Base-by-base conservation (phyloP, 2,797 vertebrate genomes). In the Eulemur albifrons region DNA sequence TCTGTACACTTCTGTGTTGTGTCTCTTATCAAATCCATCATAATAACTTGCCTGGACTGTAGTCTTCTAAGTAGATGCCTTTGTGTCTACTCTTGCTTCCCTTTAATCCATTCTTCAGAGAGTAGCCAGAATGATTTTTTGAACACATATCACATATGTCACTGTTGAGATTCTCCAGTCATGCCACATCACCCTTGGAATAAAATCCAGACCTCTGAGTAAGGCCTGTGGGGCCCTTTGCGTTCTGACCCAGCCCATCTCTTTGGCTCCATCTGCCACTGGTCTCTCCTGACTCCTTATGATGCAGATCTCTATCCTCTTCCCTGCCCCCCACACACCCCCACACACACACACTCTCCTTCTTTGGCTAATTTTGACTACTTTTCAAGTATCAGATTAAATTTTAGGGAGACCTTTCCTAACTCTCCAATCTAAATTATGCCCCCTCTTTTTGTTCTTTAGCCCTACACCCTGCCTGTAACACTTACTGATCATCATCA, bases 311-410 rank as follows among this genome's bases (percentile, higher is more conserved):
- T 13, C 30, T 25, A 0, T 27, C 23, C 61, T 5, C 8, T 40
- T 40, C 40, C 40, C 40, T 40, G 40, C 40, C 6, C 4, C 8
- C 6, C 3, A 2, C 17, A 5, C 5, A 17, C 11, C 4, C 13
- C 17, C 10, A n/a, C n/a, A 23, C 35, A 38, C 67, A 40, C 21
- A 40, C 10, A 30, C 25, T 82, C 18, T 87, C 17, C 57, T 87
- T 45, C 48, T 84, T 67, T 70, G 32, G 84, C 21, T 21, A 30
- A 50, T 30, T 77, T 79, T 52, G 4, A 87, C 40, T 82, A 40
- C 30, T 30, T 12, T 85, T 92, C 17, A 75, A 50, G 38, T 30
- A 85, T 69, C 13, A 45, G 43, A 59, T 93, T 77, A 80, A 38
- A 79, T 73, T 59, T 76, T 70, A 83, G 7, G 52, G 32, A 73